Base-by-base conservation (phyloP, 2,797 vertebrate genomes). In the Ptychobarbus kaznakovi region DNA sequence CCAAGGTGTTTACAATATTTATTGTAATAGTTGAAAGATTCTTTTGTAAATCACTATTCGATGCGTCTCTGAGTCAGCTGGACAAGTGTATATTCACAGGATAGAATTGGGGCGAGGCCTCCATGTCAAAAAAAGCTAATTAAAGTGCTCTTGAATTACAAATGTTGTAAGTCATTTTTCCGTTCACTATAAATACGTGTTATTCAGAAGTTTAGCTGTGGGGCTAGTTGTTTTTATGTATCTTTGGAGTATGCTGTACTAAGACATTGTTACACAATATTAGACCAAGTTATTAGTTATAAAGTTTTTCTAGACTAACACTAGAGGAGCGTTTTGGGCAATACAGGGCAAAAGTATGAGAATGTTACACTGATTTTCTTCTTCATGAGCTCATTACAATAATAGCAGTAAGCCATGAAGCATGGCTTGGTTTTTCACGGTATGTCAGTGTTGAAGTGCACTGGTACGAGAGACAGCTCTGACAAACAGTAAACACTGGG, bases 71-170 rank as follows among this genome's bases (percentile, higher is more conserved):
- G 75, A 86, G 44, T 86, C 82, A 83, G 76, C 70, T 87, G 82
- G 87, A 88, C 42, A 72, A 82, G 86, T 86, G 83, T 88, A 84
- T 88, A 88, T 80, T 86, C 69, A 82, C 80, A 78, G 76, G 70
- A 85, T 83, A 81, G 86, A 46, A 84, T 82, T 80, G 81, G 86
- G 76, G 32, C 18, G 42, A 25, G 18, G 63, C 80, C 70, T 86
- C 82, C 84, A 85, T 89, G 82, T 90, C 49, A 80, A 81, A 86
- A 86, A 89, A 87, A 75, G 35, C 86, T 87, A 74, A 90, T 88
- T 90, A 90, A 90, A 90, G 79, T 88, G 83, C 86, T 89, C 84
- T 85, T 89, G 85, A 86, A 88, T 86, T 82, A 88, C 72, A 73
- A 51, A 18, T 73, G 61, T 80, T 83, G 86, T 82, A 56, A 4